Base-by-base conservation (phyloP, 2,113 vertebrate species). In the Rhinichthys klamathensis region DNA sequence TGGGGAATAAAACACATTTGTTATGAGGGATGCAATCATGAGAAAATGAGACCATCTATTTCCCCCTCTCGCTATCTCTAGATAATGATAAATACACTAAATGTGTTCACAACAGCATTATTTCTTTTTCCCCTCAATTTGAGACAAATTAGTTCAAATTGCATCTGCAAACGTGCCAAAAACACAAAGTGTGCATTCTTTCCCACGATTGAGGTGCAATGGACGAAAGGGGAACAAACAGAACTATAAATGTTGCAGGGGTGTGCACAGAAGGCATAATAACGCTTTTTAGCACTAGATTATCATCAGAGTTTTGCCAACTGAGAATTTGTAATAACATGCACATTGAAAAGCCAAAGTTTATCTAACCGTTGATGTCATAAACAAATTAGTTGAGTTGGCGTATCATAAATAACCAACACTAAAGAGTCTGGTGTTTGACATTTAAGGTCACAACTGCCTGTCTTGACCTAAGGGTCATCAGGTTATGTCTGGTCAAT, bases 111-210 rank as follows among this genome's bases (percentile, higher is more conserved):
- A 72, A 63, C 51, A 78, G 23, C 44, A 30, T 87, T 76, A 84
- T 74, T 63, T 21, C 56, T 82, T 73, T 85, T 86, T 85, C 84
- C 74, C 58, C 87, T 87, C 84, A 80, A 88, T 84, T 89, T 82
- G 63, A 88, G 72, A 25, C 84, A 84, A 85, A 90, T 87, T 77
- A 87, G 82, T 72, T 63, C 30, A 84, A 87, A 86, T 80, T 84
- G 86, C 60, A 73, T 73, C 46, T 49, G 65, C 70, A 38, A 84
- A 74, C 6, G 54, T 75, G 78, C 65, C 84, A 85, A 76, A 84
- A 90, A 80, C 27, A 70, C 44, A 27, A 86, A 87, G 27, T 30
- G 30, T 78, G 30, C 69, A 77, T 30, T 11, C 44, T 85, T 85
- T 89, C 83, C 74, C 82, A 88, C 82, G 58, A 2, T 35, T 86